These are phyloP conservation scores for Hystrix brachyura DNA, from an alignment of 2,113 vertebrate species.

Conservation along the genomic window DNA sequence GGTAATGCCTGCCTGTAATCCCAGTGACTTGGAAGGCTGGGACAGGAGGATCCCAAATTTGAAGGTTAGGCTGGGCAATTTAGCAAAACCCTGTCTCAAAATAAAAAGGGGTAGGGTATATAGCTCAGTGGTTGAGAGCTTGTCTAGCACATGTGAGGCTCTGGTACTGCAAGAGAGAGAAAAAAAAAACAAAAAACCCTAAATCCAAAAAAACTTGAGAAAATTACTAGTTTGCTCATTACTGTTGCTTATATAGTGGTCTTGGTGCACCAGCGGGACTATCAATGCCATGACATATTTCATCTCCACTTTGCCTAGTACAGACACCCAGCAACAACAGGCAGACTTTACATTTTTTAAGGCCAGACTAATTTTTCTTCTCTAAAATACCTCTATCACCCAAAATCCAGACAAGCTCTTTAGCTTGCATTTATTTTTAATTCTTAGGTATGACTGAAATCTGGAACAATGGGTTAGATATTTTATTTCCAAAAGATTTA, in stretches of 20 bases:
- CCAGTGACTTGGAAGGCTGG: not conserved
- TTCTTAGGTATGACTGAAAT: not conserved
- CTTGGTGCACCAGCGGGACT: not conserved
- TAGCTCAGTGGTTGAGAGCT: not conserved
- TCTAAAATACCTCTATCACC: not conserved
- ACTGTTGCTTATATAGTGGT: not conserved
- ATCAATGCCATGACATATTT: not conserved
- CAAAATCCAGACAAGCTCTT: not conserved
- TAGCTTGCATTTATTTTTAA: constrained; percentile 22
- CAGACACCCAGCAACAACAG: not conserved
- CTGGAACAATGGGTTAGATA: not conserved
- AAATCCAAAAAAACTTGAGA: not conserved
- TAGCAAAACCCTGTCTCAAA: not conserved
- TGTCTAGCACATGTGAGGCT: not conserved
- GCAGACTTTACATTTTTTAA: not conserved
- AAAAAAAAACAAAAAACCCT: not conserved
- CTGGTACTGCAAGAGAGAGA: not conserved
- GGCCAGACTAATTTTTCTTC: not conserved
- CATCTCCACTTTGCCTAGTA: not conserved
- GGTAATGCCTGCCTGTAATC: not conserved
- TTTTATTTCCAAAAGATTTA: constrained; percentile 6
- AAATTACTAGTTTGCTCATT: not conserved
- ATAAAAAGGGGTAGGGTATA: not conserved
- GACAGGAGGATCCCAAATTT: not conserved
- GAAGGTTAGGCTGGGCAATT: not conserved